phyloP scores from a whole-genome alignment of 2,888 invertebrate species.

The Stenolophus ochropezus region DNA sequence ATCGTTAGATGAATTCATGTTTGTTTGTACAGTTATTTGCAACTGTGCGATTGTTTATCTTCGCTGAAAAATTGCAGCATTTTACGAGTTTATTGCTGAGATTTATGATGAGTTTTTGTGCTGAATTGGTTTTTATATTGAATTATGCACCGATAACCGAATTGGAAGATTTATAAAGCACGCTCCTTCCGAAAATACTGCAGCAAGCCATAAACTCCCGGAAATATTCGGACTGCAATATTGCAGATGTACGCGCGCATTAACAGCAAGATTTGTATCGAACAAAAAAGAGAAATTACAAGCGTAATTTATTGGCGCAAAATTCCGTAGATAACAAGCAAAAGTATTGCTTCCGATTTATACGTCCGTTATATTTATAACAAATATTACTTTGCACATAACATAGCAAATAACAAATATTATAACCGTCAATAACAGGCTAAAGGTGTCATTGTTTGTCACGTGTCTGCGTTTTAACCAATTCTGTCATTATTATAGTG shows the following conservation, averaged over 20 bases:
- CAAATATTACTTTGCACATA: no score
- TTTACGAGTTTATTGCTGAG: constrained; percentile 39
- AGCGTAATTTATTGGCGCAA: neutral
- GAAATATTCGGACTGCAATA: neutral
- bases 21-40: constrained; percentile 12
- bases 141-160: constrained; percentile 31
- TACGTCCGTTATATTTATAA: no score
- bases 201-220: neutral
- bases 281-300: neutral
- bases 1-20: neutral
- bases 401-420: no score
- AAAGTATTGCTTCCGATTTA: neutral
- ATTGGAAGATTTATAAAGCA: constrained; percentile 31
- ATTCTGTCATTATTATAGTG: no score
- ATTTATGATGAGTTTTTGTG: constrained; percentile 32
- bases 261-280: neutral
- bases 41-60: constrained; percentile 12
- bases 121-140: constrained; percentile 27
- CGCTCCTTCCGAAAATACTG: neutral
- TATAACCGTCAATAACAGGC: no score
- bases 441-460: no score
- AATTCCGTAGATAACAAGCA: neutral
- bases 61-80: constrained; percentile 12
- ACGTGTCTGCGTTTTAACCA: no score
- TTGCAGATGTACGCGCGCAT: neutral